Percentiles rank a stretch among this genome's conserved stretches.
Evolutionary conservation across 2,113 vertebrate genomes (phyloP).

Genomic region (Progne subis): DNA sequence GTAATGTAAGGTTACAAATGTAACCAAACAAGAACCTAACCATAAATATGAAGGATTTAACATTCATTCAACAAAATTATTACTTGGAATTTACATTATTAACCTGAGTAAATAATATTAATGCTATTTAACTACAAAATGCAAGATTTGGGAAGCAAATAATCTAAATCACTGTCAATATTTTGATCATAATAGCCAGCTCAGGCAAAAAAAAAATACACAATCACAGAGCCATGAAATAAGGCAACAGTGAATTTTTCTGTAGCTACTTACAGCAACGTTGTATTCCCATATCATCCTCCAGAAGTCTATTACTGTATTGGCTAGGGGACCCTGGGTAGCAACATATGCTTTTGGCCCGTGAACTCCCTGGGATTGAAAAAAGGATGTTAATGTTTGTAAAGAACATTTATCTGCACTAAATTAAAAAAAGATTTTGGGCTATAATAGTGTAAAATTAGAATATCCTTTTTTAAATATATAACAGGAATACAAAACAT

Average conservation of each 20-base stretch:
- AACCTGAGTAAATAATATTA: neutral
- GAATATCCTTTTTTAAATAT: neutral
- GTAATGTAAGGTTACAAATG: neutral
- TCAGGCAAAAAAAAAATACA: neutral
- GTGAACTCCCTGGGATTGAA: constrained; percentile 85
- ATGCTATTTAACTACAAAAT: neutral
- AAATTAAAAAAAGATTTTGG: neutral
- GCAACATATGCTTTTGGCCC: constrained; percentile 94
- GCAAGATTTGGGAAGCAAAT: neutral
- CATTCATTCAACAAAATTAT: neutral
- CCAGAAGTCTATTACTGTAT: constrained; percentile 98
- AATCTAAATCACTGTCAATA: neutral
- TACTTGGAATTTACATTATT: neutral
- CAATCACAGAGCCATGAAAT: neutral
- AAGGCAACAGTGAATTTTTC: neutral
- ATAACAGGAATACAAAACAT: neutral
- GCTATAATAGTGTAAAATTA: neutral
- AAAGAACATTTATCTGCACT: neutral
- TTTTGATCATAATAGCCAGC: neutral
- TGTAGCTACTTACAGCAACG: constrained; percentile 83
- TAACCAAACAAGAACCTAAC: neutral
- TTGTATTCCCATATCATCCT: constrained; percentile 99
- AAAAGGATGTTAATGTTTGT: neutral
- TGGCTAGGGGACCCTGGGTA: constrained; percentile 93
- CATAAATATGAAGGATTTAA: neutral